phyloP scores from a whole-genome alignment of 2,888 invertebrate species.

The Andrena bicolor region DNA sequence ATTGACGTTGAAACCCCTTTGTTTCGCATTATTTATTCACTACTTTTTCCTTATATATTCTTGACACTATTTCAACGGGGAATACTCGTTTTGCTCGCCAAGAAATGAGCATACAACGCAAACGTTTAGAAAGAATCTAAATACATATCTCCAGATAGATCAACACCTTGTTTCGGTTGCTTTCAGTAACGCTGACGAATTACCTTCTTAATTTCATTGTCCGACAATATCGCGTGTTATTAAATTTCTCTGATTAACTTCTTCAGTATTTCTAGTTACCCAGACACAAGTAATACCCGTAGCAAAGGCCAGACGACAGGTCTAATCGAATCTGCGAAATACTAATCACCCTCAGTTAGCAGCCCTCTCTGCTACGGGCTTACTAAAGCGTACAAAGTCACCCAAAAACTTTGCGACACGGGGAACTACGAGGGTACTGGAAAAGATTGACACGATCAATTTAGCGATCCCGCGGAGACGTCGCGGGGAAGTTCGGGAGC shows the following conservation, averaged over 20 bases:
- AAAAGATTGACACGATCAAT: constrained; percentile 50
- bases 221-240: neutral
- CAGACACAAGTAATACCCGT: neutral
- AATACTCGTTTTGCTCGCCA: too few relatives aligned
- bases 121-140: too few relatives aligned
- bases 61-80: too few relatives aligned
- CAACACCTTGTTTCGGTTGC: too few relatives aligned
- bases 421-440: neutral
- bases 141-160: too few relatives aligned
- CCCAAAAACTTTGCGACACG: constrained; percentile 16
- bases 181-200: too few relatives aligned
- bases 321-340: constrained; percentile 21
- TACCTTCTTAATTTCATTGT: too few relatives aligned
- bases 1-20: too few relatives aligned
- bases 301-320: constrained; percentile 13
- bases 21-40: too few relatives aligned
- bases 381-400: constrained; percentile 9
- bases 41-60: too few relatives aligned
- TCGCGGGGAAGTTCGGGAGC: neutral
- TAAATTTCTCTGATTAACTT: neutral
- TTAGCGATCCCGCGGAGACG: constrained; percentile 23
- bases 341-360: neutral
- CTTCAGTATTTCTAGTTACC: neutral
- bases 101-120: too few relatives aligned
- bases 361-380: neutral